A percentile compares a stretch with the other conserved stretches of the same genome.
phyloP scores from a whole-genome alignment of 2,113 vertebrate genomes.

The Strix aluco region DNA sequence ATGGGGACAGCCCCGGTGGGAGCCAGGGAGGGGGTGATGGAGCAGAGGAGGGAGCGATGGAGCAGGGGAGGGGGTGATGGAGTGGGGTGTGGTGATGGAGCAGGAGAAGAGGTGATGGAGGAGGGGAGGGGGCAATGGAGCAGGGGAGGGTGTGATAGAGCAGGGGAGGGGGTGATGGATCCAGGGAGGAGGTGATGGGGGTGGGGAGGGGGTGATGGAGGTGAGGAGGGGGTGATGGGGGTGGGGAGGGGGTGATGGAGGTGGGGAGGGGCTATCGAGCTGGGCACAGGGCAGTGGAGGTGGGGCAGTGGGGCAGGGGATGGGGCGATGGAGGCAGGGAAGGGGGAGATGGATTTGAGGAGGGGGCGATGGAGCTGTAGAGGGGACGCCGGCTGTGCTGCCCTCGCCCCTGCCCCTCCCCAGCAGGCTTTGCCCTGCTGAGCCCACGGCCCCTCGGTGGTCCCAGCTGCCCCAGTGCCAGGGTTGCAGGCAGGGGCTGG shows the following conservation, averaged over 20 bases:
- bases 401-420: background rate
- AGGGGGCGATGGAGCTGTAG: background rate
- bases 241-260: background rate
- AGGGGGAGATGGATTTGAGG: background rate
- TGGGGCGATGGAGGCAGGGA: rapidly evolving
- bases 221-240: background rate
- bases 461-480: background rate
- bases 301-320: background rate
- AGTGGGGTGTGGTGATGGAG: background rate
- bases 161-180: background rate
- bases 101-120: background rate
- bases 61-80: background rate
- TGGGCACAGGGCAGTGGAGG: background rate
- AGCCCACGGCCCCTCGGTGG: background rate
- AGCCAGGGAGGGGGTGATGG: background rate
- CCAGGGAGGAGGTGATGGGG: background rate
- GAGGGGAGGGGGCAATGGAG: background rate
- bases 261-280: rapidly evolving
- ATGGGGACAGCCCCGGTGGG: background rate
- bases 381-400: background rate
- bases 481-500: rapidly evolving
- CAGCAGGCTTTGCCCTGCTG: rapidly evolving
- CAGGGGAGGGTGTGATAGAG: background rate
- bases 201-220: too few relatives aligned
- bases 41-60: background rate